Base-by-base conservation (phyloP, 2,113 vertebrate genomes). In the Isurus oxyrinchus region DNA sequence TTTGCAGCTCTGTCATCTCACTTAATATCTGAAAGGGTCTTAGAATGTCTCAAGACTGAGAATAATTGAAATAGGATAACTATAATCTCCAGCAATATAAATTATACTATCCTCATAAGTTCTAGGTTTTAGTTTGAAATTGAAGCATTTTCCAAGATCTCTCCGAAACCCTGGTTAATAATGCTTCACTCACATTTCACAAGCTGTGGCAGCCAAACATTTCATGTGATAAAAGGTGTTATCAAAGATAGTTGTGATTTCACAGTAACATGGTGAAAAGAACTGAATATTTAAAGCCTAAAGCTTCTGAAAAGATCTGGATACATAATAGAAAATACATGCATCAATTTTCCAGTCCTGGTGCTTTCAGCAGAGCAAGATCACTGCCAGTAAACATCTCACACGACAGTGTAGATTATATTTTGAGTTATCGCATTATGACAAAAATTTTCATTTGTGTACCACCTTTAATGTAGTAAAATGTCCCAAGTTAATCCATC, bases 151-250 rank as follows among this genome's bases (percentile, higher is more conserved):
- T 95, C 21, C 7, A 25, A 25, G 59, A 49, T 94, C 11, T 67
- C 66, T 95, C 44, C 1, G 31, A 49, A 95, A 55, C 2, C 27
- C 25, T 91, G 88, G 27, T 23, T 72, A 27, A 49, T 55, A 72
- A 72, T 55, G 72, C 44, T 72, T 72, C 66, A 95, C n/a, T 69
- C 53, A 31, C 67, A 76, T 72, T 72, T 94, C 16, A 6, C 88
- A 5, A 27, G 10, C 59, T 19, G 88, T 57, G 57, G 88, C 57
- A 63, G 59, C 59, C 59, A 94, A 63, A 23, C 90, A 66, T 8
- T 90, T 40, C 59, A 19, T 66, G 35, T 94, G 90, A 94, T 94
- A 63, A 66, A 94, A 94, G 59, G n/a, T 63, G 90, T 94, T 23
- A 49, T 19, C 94, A 55, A 27, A 19, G 21, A 44, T 25, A 72